phyloP scores from a whole-genome alignment of 2,797 vertebrate genomes.

The Ibycter americanus region DNA sequence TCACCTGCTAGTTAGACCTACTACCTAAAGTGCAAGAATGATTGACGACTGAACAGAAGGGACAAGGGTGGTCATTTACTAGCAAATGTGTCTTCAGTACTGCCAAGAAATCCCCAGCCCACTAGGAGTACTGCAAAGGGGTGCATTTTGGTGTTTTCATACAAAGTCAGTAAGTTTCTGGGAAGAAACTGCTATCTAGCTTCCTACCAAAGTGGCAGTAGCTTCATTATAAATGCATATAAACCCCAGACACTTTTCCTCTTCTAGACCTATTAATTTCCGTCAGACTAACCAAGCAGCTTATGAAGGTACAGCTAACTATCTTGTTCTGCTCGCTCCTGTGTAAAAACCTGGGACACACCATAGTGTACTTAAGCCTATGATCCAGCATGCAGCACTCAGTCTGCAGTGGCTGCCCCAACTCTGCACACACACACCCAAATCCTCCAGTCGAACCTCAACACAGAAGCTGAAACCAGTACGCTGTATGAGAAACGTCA shows the following conservation, averaged over 20 bases:
- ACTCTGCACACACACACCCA: not conserved
- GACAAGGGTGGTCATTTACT: not conserved
- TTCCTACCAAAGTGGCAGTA: not conserved
- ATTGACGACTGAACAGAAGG: not conserved
- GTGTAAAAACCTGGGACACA: not conserved
- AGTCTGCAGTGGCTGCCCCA: not conserved
- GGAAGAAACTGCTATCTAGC: not conserved
- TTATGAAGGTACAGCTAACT: not conserved
- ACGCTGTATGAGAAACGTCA: not conserved
- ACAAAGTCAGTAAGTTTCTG: not conserved
- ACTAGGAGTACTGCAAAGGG: not conserved
- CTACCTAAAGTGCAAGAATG: not conserved
- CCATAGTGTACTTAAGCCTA: not conserved
- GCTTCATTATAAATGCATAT: not conserved
- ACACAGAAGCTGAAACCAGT: not conserved
- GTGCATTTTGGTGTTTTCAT: not conserved
- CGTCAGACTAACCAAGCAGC: not conserved
- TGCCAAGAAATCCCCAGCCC: not conserved
- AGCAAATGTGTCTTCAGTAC: not conserved
- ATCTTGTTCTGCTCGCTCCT: not conserved
- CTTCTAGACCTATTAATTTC: not conserved
- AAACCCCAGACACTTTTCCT: not conserved
- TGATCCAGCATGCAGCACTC: not conserved
- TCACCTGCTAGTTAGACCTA: not conserved
- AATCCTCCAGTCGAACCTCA: not conserved